phyloP scores from a whole-genome alignment of 2,113 vertebrate genomes.

The Forbesichthys agassizii region DNA sequence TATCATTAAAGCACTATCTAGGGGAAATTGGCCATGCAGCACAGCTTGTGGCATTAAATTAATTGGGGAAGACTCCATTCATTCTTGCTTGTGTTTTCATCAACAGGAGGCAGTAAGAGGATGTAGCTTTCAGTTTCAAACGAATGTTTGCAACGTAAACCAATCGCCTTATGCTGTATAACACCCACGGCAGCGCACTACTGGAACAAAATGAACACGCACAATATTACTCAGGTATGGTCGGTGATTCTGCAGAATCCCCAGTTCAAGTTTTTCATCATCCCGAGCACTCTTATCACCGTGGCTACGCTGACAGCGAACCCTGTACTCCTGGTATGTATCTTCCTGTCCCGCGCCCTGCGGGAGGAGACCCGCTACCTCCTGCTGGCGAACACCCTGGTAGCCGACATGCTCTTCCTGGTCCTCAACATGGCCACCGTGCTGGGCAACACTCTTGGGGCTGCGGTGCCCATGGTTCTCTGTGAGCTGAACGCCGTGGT shows the following conservation, averaged over 20 bases:
- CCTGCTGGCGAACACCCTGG: constrained; percentile 78
- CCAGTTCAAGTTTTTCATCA: constrained; percentile 67
- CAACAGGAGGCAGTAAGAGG: constrained; percentile 24
- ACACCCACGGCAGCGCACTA: background rate
- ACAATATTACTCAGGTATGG: constrained; percentile 60
- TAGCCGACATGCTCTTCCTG: constrained; percentile 76
- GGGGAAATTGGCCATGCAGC: background rate
- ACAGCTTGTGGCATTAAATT: background rate
- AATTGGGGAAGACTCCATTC: background rate
- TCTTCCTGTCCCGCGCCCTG: constrained; percentile 64
- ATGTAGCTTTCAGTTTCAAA: background rate
- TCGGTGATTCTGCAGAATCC: constrained; percentile 23
- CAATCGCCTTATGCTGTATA: background rate
- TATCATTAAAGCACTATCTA: background rate
- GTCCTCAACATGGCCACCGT: constrained; percentile 66
- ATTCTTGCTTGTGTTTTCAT: constrained; percentile 17
- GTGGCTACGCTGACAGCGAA: constrained; percentile 65
- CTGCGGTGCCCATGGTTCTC: constrained; percentile 38
- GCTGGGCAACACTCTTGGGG: constrained; percentile 49
- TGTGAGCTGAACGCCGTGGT: constrained; percentile 70
- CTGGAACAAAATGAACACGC: constrained; percentile 1
- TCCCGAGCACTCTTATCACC: constrained; percentile 68
- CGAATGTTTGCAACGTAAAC: too few species aligned
- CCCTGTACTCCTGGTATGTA: constrained; percentile 72
- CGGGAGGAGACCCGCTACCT: constrained; percentile 78